Conservation (phyloP, 37 sponge, comb jelly and placozoan genomes). For the Petrosia ficiformis region DNA sequence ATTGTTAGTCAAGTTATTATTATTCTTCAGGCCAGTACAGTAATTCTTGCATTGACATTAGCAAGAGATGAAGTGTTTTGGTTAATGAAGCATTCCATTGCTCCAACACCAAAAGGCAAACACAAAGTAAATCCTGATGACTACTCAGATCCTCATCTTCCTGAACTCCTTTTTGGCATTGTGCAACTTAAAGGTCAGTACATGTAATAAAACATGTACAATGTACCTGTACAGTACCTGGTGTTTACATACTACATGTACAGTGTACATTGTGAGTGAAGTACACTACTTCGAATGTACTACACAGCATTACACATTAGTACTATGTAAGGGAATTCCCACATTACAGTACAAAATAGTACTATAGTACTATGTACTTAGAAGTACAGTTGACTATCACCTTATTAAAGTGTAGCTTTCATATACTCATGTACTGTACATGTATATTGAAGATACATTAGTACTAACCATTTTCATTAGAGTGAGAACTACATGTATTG, state of each 20-base stretch:
- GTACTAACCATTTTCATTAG: too few relatives aligned
- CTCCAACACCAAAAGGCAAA: constrained; percentile 59
- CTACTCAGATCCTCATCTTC: constrained; percentile 61
- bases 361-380: too few relatives aligned
- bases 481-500: too few relatives aligned
- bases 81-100: constrained; percentile 70
- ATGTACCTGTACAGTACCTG: background rate
- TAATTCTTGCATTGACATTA: constrained; percentile 67
- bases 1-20: too few relatives aligned
- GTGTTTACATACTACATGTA: background rate
- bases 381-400: too few relatives aligned
- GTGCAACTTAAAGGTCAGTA: constrained; percentile 54
- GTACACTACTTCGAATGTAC: too few relatives aligned
- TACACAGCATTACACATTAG: too few relatives aligned
- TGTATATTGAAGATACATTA: too few relatives aligned
- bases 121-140: constrained; percentile 71
- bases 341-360: too few relatives aligned
- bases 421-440: too few relatives aligned
- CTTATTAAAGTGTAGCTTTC: too few relatives aligned
- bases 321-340: background rate
- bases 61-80: constrained; percentile 86
- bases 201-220: background rate
- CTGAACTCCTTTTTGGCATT: constrained; percentile 77
- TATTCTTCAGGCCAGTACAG: constrained; percentile 51
- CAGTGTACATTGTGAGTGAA: too few relatives aligned